Percentiles rank a stretch among this genome's conserved stretches.
phyloP scores from a whole-genome alignment of 2,797 vertebrate species.

The Sphenodon punctatus region DNA sequence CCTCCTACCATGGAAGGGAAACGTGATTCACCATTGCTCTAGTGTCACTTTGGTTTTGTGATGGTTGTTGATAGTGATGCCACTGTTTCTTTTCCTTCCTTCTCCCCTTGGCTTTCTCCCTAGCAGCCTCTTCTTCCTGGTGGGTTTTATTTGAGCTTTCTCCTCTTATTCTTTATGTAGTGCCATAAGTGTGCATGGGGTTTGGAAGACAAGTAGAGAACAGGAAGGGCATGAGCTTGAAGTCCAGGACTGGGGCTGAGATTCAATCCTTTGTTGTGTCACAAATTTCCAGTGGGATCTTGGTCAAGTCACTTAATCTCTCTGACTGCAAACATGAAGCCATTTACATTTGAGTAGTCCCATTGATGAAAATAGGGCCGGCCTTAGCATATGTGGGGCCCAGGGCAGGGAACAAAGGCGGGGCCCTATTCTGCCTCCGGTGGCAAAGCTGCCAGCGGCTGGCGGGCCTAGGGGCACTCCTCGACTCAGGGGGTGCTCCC shows the following conservation, averaged over 20 bases:
- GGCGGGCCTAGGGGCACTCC: too few relatives aligned
- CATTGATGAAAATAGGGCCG: too few relatives aligned
- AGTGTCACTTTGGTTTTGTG: background rate
- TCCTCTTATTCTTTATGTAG: slow-evolving; percentile 7
- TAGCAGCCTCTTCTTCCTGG: background rate
- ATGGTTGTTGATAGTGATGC: background rate
- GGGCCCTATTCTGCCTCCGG: too few relatives aligned
- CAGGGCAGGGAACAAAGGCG: too few relatives aligned
- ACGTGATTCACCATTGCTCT: slow-evolving; percentile 6
- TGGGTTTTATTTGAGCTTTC: slow-evolving; percentile 33
- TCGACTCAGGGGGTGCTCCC: too few relatives aligned
- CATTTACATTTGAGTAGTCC: too few relatives aligned
- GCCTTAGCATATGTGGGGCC: too few relatives aligned
- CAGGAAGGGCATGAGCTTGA: background rate
- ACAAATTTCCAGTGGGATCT: background rate
- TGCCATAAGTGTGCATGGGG: background rate
- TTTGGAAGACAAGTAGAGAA: background rate
- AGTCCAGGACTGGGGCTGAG: background rate
- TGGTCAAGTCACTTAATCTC: background rate
- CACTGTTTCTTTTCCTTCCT: background rate
- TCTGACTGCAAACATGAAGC: too few relatives aligned
- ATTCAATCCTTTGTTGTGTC: background rate
- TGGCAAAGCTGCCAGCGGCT: too few relatives aligned
- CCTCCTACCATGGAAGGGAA: slow-evolving; percentile 8
- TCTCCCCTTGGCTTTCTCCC: background rate